Base-by-base conservation (phyloP, 35 echinoderm and acorn worm genomes). In the Stichopus chloronotus region DNA sequence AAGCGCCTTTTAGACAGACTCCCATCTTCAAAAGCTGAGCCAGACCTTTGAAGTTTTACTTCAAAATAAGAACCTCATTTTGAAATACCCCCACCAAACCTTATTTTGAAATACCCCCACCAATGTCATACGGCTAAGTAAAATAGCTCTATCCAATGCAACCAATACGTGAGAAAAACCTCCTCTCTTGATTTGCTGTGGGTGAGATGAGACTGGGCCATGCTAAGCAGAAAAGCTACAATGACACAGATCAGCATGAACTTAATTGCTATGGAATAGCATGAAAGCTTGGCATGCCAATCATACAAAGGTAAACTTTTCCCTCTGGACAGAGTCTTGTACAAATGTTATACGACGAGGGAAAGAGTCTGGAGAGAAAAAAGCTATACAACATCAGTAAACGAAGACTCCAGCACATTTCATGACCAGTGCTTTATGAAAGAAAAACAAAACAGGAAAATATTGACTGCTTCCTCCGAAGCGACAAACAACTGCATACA, bases 181-280 rank as follows among this genome's bases (percentile, higher is more conserved):
- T 43, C 30, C 30, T 43, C 30, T 43, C 30, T 43, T 43, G 30
- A 43, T 43, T 43, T 43, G 30, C 30, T 43, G 30, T 43, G 30
- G 30, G 30, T 43, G 30, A 43, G 30, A 43, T 43, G 30, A 43
- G 30, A 43, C 30, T 9, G 56, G 56, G 56, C 81, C 81, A 56
- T 54, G 58, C 58, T 59, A 59, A 30, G 13, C 5, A 17, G 22
- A 19, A 54, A 22, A 56, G 55, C 13, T 85, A 59, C 82, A 58
- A 85, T 85, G 55, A 58, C 82, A 85, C 6, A n/a, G 5, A 85
- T 59, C 82, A 85, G 81, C 82, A 58, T 8, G 82, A 59, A 58
- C 56, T 85, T 85, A 85, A 85, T 85, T 85, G 56, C 19, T 12
- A 58, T 53, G 21, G 82, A 57, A 85, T 85, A 58, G 56, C 16